Base-by-base conservation (phyloP, 2,113 vertebrate genomes). In the Corythornis madagascariensis region DNA sequence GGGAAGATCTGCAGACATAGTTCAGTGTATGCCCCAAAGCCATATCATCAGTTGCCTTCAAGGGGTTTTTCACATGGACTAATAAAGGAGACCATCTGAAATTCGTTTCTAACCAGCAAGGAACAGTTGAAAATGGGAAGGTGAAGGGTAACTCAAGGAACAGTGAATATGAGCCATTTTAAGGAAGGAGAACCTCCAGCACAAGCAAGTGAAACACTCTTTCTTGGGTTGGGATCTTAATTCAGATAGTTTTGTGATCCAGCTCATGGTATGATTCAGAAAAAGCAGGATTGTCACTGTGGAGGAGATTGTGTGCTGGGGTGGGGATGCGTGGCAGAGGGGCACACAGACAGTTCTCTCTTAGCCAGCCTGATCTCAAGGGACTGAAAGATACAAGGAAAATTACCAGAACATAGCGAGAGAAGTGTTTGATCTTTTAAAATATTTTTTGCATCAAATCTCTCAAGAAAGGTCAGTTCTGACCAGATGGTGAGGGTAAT, bases 241-340 rank as follows among this genome's bases (percentile, higher is more conserved):
- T 10, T 45, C 6, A 3, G 20, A 9, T 5, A 1, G 31, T 71
- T 86, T 73, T 28, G 15, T 1, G 17, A n/a, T 3, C 11, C 18
- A 11, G 40, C 3, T 1, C 26, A 11, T 53, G 14, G 35, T 1
- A 19, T 33, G 60, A 11, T 26, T 3, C 4, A 2, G 33, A 18
- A 38, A 42, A 20, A 0, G 4, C 20, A 40, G 61, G 53, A 15
- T 5, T 52, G n/a, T 42, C 33, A 7, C 76, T 4, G 0, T 4
- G 52, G 6, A 61, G 72, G 28, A 22, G 56, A 4, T 1, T 1
- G 55, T 13, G 43, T 11, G 3, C 31, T 21, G 61, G 53, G 43
- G 55, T 2, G 2, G 57, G 56, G 56, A 38, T 1, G 8, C 0
- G 0, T 11, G 28, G 31, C 38, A 52, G 71, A 16, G 2, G 5